Conservation (phyloP, 2,797 vertebrate species). For the Danio tinwini region DNA sequence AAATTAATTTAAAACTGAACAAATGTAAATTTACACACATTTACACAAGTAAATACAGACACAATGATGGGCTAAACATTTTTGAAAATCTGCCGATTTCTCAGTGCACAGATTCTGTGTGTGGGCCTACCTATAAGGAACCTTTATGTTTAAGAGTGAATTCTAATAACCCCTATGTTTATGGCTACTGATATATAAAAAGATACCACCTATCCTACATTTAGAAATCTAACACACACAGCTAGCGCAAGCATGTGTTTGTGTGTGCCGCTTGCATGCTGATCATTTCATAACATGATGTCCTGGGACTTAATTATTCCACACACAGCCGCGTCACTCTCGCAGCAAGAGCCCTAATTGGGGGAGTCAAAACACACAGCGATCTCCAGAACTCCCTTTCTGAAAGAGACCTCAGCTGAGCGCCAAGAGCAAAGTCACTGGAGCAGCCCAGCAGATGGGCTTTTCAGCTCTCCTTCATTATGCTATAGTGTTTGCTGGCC, state of each 20-base stretch:
- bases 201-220: not conserved
- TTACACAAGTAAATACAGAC: too few relatives aligned
- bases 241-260: not conserved
- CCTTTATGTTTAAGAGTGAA: too few relatives aligned
- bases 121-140: too few relatives aligned
- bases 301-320: conserved; percentile 61
- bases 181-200: too few relatives aligned
- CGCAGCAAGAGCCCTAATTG: conserved; percentile 63
- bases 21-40: too few relatives aligned
- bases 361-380: conserved; percentile 57
- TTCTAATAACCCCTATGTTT: too few relatives aligned
- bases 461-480: conserved; percentile 1
- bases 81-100: too few relatives aligned
- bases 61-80: too few relatives aligned
- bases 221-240: not conserved
- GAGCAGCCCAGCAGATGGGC: conserved; percentile 42
- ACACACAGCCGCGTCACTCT: conserved; percentile 41
- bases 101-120: too few relatives aligned
- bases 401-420: conserved; percentile 60
- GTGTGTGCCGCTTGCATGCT: conserved; percentile 45
- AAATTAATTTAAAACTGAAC: too few relatives aligned
- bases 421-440: conserved; percentile 59
- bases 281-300: conserved; percentile 47
- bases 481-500: not conserved
- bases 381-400: conserved; percentile 47